Evolutionary conservation across 2,888 invertebrate genomes (phyloP), one percentile per base, ranked within the genome.

Genomic region (Melinaea marsaeus): DNA sequence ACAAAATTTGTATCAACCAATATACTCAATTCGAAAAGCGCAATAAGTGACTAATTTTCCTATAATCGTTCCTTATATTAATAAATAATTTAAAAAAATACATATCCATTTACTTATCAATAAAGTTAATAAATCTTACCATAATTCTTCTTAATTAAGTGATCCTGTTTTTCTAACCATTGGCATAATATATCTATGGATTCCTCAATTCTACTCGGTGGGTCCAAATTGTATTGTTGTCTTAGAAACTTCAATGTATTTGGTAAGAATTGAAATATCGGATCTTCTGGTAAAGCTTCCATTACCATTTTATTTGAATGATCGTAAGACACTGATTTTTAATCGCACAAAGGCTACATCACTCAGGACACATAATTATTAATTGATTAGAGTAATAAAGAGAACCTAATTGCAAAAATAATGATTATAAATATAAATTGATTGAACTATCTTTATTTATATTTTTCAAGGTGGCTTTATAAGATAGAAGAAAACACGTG

Each of bases 91-190:
- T n/a, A n/a, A n/a, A n/a, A n/a, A n/a, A n/a, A n/a, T n/a, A n/a
- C n/a, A n/a, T n/a, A n/a, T n/a, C n/a, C n/a, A 57, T 57, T 46
- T 6, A 4, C 6, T 13, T 13, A 45, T 58, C 33, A 32, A 47
- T 47, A 45, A 45, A 33, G n/a, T 45, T 22, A 58, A 32, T 58
- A 22, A 13, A 58, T 78, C 78, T 80, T 11, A 84, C 83, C 54
- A 42, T 79, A 83, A 69, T 82, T 77, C 47, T 77, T 82, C 51
- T 78, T 80, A 2, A 34, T 64, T 54, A 83, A 81, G 71, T 84
- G 84, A 2, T 69, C 57, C 56, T 84, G 84, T 61, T 77, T 76
- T 51, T 75, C 66, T n/a, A 81, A 70, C 83, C 83, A 84, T 1
- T 77, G 74, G n/a, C 78, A 74, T 46, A 84, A 64, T 45, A 79